Evolutionary conservation across 23 tunicate genomes (phyloP).

Genomic region (Halocynthia roretzi): DNA sequence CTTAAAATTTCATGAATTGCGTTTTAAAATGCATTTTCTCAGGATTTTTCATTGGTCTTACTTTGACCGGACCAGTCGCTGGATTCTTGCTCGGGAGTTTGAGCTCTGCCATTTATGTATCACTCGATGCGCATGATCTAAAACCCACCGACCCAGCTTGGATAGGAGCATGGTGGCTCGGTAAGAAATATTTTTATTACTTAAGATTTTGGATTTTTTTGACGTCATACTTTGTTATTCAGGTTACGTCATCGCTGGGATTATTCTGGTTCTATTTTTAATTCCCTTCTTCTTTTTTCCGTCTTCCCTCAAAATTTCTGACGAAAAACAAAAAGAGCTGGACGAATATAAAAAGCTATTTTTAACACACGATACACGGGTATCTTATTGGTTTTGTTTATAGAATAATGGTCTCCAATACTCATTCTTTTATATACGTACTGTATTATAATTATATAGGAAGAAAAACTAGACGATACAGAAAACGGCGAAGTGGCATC

Average conservation of each 20-base stretch:
- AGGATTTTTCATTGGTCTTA: constrained; percentile 77
- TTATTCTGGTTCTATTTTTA: constrained; percentile 35
- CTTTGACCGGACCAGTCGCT: constrained; percentile 76
- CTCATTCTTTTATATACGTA: background rate
- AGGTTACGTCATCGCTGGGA: constrained; percentile 68
- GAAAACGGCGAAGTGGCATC: background rate
- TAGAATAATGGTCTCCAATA: background rate
- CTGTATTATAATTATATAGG: no score
- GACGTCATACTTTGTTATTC: background rate
- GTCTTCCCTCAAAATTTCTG: constrained; percentile 41
- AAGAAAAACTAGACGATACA: background rate
- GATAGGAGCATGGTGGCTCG: constrained; percentile 96
- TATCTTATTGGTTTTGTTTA: background rate
- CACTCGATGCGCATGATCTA: constrained; percentile 31
- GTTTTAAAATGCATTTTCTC: background rate
- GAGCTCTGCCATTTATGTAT: constrained; percentile 64
- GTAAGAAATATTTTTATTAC: constrained; percentile 9
- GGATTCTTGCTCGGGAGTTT: constrained; percentile 88
- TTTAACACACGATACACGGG: no score
- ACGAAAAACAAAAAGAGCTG: constrained; percentile 59
- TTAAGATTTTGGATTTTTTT: background rate
- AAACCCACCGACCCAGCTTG: constrained; percentile 61
- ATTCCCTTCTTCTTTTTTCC: constrained; percentile 82
- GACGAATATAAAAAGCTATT: constrained; percentile 27
- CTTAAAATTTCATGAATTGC: background rate